Percentiles rank a stretch among this genome's conserved stretches.
These are phyloP conservation scores for Hylaea fasciaria DNA, from an alignment of 2,888 invertebrate genomes.

Conservation along the genomic window DNA sequence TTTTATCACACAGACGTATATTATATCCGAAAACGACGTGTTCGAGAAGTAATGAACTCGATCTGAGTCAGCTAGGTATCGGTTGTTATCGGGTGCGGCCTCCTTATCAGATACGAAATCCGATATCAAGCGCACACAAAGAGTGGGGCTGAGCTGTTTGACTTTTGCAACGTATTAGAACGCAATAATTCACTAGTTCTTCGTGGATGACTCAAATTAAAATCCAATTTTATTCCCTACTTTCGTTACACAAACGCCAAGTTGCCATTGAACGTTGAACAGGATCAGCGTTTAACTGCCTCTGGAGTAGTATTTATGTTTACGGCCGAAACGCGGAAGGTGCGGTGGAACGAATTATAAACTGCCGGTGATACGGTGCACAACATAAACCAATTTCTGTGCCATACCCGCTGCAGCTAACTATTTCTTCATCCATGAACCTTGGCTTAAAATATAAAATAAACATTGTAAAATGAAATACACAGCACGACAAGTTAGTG, in stretches of 20 bases:
- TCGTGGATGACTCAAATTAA: neutral
- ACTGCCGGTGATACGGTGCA: constrained; percentile 30
- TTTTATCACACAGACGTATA: constrained; percentile 17
- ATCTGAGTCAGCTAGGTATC: constrained; percentile 73
- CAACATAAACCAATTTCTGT: constrained; percentile 39
- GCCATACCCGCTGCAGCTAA: neutral
- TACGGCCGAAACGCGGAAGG: constrained; percentile 25
- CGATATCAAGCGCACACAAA: constrained; percentile 37
- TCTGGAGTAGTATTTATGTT: constrained; percentile 16
- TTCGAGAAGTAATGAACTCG: constrained; percentile 49
- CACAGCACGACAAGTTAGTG: no score
- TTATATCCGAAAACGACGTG: constrained; percentile 39
- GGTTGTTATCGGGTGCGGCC: constrained; percentile 68
- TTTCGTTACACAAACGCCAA: neutral
- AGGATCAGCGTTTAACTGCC: constrained; percentile 14
- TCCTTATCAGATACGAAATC: constrained; percentile 75
- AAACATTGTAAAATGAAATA: no score
- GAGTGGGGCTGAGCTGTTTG: constrained; percentile 25
- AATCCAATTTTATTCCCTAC: neutral
- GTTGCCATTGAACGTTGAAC: constrained; percentile 14
- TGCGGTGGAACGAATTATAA: constrained; percentile 17
- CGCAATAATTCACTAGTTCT: neutral
- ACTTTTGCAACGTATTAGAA: constrained; percentile 13
- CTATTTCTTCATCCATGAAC: neutral
- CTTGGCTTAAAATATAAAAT: neutral